Conservation (phyloP, 23 tunicate species). For the Ciona savignyi region DNA sequence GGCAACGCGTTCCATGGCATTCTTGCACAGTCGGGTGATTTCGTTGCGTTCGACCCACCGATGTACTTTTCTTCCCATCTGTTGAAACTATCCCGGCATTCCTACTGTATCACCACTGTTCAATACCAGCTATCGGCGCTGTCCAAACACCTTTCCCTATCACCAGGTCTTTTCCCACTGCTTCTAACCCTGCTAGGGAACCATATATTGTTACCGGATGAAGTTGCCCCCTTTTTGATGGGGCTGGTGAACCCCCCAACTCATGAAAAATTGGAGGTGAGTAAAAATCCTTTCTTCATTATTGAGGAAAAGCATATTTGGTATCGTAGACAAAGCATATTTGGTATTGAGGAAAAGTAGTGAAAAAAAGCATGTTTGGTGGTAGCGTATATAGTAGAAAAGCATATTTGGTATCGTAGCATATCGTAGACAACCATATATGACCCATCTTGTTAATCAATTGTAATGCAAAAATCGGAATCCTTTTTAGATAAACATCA, state of each 20-base stretch:
- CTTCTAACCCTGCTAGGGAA: conserved; percentile 24
- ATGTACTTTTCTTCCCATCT: conserved; percentile 27
- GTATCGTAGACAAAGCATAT: too few species aligned
- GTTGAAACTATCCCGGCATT: conserved; percentile 22
- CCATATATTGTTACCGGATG: conserved; percentile 21
- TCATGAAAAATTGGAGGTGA: too few species aligned
- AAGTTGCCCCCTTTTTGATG: conserved; percentile 17
- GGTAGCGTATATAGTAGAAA: too few species aligned
- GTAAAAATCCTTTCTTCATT: too few species aligned
- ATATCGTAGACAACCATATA: too few species aligned
- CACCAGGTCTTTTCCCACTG: conserved; percentile 18
- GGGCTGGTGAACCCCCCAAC: conserved; percentile 11
- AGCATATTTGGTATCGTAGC: too few species aligned
- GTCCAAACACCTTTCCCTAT: conserved; percentile 14
- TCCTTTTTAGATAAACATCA: too few species aligned
- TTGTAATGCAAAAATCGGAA: too few species aligned
- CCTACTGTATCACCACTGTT: conserved; percentile 12
- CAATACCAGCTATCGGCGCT: conserved; percentile 15
- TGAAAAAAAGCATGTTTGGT: too few species aligned
- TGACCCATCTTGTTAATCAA: too few species aligned
- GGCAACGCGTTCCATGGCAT: conserved; percentile 41
- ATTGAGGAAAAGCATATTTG: too few species aligned
- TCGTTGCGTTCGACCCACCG: conserved; percentile 32
- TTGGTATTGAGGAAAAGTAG: too few species aligned
- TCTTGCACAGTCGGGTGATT: conserved; percentile 19